Conservation (phyloP, 1,140 invertebrate species). For the Samia ricini region DNA sequence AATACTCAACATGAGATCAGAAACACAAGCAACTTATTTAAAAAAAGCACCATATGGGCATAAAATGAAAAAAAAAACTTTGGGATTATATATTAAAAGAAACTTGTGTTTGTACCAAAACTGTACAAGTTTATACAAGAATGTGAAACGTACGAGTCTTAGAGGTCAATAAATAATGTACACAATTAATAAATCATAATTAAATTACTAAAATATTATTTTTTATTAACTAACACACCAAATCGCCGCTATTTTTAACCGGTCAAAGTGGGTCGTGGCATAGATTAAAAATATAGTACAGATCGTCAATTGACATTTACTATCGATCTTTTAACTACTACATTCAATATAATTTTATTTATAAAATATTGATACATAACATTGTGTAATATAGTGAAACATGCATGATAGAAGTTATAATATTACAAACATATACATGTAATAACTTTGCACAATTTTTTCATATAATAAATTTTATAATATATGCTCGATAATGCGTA, state of each 20-base stretch:
- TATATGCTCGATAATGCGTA: conserved; percentile 24
- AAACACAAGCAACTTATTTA: conserved; percentile 52
- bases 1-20: conserved; percentile 76
- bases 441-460: conserved; percentile 64
- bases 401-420: conserved; percentile 61
- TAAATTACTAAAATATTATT: too few relatives aligned
- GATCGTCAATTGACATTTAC: conserved; percentile 17
- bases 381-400: conserved; percentile 69
- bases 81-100: conserved; percentile 24
- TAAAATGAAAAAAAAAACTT: conserved; percentile 19
- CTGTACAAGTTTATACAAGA: too few relatives aligned
- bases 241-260: not conserved
- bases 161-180: too few relatives aligned
- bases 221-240: too few relatives aligned
- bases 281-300: not conserved
- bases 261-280: not conserved
- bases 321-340: conserved; percentile 39
- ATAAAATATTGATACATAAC: conserved; percentile 76
- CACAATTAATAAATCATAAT: too few relatives aligned
- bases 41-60: conserved; percentile 59
- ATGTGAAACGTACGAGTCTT: too few relatives aligned
- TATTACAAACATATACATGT: conserved; percentile 61
- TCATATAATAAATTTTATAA: conserved; percentile 40
- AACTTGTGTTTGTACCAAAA: too few relatives aligned
- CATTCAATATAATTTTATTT: conserved; percentile 38